Base-by-base conservation (phyloP, 2,113 vertebrate species). In the Pterocles burchelli region DNA sequence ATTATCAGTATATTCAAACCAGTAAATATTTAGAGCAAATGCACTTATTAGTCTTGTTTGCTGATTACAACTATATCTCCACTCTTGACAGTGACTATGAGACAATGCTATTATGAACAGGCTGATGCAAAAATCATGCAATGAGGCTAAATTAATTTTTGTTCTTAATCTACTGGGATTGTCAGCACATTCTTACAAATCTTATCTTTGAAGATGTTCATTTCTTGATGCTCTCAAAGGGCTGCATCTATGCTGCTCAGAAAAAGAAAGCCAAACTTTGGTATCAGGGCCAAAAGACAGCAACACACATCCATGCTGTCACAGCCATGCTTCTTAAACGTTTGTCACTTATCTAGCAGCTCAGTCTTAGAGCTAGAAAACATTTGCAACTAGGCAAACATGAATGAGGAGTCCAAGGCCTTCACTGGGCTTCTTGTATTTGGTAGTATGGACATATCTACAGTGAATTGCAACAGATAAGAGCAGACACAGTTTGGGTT, bases 301-400 rank as follows among this genome's bases (percentile, higher is more conserved):
- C 74, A 78, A 18, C n/a, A 59, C 2, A 22, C 5, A 48, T 21
- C 26, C 0, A 0, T 62, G 17, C 31, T 70, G 6, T 33, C 18
- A 25, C 46, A 88, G n/a, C 21, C 24, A 20, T 5, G 25, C 10
- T 82, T 63, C 19, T 79, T 57, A 61, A 85, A 63, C 8, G 9
- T 31, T 38, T 81, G 31, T 22, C 38, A 34, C 11, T 57, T 68
- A 20, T 85, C 24, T 45, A 82, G 45, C 49, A 65, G n/a, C 49
- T 88, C 18, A 36, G 5, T 52, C 36, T 83, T 49, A 63, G 58
- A 65, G 41, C 1, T n/a, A 89, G 51, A 55, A 10, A 73, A 57
- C 0, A 2, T 29, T 31, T 73, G 14, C 24, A 73, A 71, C 17
- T 31, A 71, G 18, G 38, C 19, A 75, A 79, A 55, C 10, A 48